Evolutionary conservation across 53 echinoderm and acorn worm genomes (phyloP).

Genomic region (Henricia sp.): DNA sequence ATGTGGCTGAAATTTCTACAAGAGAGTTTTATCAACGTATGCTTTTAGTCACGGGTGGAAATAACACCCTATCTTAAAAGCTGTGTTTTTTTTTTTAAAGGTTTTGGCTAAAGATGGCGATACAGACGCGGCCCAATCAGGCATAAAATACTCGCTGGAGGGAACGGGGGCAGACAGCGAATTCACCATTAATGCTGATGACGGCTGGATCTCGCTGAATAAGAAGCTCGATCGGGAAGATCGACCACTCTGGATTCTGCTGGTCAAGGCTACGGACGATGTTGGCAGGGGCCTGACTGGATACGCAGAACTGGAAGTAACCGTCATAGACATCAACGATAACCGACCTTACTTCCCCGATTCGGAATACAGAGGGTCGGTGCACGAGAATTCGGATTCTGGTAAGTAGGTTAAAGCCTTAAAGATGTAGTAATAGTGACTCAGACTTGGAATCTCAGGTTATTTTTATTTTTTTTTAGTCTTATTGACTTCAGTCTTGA

Average conservation of each 20-base stretch:
- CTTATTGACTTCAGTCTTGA: no score
- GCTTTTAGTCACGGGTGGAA: no score
- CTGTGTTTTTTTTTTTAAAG: conserved; percentile 56
- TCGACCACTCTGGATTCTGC: conserved; percentile 49
- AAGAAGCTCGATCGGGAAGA: conserved; percentile 76
- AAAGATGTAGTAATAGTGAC: no score
- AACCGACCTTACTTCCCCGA: conserved; percentile 74
- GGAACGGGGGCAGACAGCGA: conserved; percentile 68
- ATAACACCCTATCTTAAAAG: no score
- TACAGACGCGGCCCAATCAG: conserved; percentile 32
- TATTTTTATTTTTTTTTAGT: no score
- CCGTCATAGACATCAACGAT: conserved; percentile 81
- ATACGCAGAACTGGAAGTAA: conserved; percentile 71
- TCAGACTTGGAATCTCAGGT: no score
- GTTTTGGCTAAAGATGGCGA: conserved; percentile 87
- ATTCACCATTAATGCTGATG: conserved; percentile 63
- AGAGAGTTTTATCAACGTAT: no score
- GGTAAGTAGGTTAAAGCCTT: conserved; percentile 59
- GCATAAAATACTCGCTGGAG: conserved; percentile 67
- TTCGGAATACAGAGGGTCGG: conserved; percentile 74
- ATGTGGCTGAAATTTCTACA: no score
- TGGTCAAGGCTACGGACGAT: conserved; percentile 69
- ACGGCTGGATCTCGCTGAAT: conserved; percentile 64
- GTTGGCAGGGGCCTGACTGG: conserved; percentile 46
- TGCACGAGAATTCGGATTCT: conserved; percentile 56